Evolutionary conservation across 2,888 invertebrate genomes (phyloP).

Genomic region (Lacanobia oleracea): DNA sequence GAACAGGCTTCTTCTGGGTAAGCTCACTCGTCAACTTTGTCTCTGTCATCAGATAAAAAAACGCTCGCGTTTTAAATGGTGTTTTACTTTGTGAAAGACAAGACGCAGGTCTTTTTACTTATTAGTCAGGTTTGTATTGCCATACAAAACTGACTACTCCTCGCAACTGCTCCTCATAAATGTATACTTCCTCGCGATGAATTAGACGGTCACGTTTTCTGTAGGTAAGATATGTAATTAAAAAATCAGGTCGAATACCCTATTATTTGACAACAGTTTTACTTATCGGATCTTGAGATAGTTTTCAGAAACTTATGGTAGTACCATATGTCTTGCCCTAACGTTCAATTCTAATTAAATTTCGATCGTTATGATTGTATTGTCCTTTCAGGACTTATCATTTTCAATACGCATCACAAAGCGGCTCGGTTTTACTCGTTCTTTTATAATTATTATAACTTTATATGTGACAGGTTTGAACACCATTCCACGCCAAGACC

Average conservation of each 20-base stretch:
- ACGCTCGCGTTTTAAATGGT: too few relatives aligned
- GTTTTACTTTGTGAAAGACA: too few relatives aligned
- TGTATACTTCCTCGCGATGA: too few relatives aligned
- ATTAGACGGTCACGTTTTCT: too few relatives aligned
- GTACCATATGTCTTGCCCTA: background rate
- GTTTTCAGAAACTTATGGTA: background rate
- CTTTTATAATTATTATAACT: slow-evolving; percentile 27
- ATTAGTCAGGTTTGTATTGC: too few relatives aligned
- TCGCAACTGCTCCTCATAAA: too few relatives aligned
- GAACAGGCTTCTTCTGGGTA: too few relatives aligned
- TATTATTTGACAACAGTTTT: background rate
- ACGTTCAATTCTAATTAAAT: slow-evolving; percentile 5
- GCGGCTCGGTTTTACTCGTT: slow-evolving; percentile 53
- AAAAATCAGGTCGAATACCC: background rate
- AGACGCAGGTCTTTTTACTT: too few relatives aligned
- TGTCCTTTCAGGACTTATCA: slow-evolving; percentile 14
- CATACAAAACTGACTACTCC: too few relatives aligned
- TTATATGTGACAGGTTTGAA: slow-evolving; percentile 65
- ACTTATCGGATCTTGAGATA: background rate
- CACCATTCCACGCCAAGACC: slow-evolving; percentile 76
- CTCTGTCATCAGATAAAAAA: too few relatives aligned
- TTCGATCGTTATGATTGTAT: background rate
- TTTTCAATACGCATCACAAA: slow-evolving; percentile 63
- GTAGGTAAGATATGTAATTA: background rate
- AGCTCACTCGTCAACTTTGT: too few relatives aligned